Evolutionary conservation across 2,113 vertebrate species (phyloP).

Genomic region (Elachura formosa): DNA sequence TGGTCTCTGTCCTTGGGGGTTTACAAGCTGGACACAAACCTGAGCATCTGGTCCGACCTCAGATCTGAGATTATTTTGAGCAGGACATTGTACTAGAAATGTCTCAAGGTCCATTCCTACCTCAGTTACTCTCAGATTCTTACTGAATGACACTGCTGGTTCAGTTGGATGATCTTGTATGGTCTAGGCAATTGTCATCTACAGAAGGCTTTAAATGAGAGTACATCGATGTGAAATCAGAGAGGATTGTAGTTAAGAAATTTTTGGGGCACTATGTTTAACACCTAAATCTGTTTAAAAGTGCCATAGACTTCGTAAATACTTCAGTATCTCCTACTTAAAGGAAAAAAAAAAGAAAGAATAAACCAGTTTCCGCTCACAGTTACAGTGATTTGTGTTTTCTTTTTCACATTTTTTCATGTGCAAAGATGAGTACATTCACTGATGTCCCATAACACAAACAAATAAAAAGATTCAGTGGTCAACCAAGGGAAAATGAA

Average conservation of each 20-base stretch:
- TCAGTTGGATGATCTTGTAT: neutral
- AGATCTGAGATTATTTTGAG: neutral
- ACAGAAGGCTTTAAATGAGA: neutral
- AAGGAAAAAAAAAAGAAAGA: neutral
- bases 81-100: neutral
- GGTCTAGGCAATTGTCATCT: neutral
- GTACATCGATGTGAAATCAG: neutral
- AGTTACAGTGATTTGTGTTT: neutral
- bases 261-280: neutral
- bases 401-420: neutral
- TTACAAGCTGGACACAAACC: neutral
- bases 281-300: neutral
- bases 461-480: neutral
- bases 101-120: rapidly evolving
- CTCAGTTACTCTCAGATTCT: neutral
- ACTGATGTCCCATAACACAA: neutral
- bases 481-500: neutral
- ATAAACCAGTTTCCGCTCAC: neutral
- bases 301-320: neutral
- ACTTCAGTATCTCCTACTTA: neutral
- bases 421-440: neutral
- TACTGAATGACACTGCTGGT: neutral
- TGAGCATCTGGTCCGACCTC: neutral
- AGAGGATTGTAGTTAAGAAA: neutral
- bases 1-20: neutral